phyloP scores from a whole-genome alignment of 2,797 vertebrate species.

The Hydrophis major region DNA sequence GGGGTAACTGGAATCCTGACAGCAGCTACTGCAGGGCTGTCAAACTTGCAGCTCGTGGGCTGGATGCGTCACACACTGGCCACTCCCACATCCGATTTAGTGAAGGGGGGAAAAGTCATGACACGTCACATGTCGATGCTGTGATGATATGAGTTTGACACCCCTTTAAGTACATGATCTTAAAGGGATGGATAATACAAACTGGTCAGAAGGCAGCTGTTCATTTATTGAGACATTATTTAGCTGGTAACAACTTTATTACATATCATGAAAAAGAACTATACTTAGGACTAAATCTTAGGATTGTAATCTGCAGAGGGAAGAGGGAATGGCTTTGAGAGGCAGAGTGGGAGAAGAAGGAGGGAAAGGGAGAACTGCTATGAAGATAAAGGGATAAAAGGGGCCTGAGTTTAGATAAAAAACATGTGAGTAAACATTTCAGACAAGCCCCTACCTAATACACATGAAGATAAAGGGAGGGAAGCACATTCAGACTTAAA shows the following conservation, averaged over 20 bases:
- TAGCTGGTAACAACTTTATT: background rate
- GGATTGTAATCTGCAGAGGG: background rate
- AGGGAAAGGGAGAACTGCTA: background rate
- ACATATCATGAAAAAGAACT: background rate
- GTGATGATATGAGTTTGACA: too few relatives aligned
- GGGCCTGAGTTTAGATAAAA: background rate
- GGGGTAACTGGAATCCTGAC: too few relatives aligned
- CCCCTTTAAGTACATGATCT: background rate
- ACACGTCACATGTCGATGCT: too few relatives aligned
- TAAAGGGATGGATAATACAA: background rate
- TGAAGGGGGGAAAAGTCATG: too few relatives aligned
- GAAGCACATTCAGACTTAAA: background rate
- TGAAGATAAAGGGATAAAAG: background rate
- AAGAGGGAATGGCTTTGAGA: background rate
- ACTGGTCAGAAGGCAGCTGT: background rate
- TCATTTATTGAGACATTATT: background rate
- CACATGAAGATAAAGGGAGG: background rate
- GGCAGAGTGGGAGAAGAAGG: background rate
- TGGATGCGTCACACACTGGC: too few relatives aligned
- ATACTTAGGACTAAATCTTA: background rate
- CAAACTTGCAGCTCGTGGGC: too few relatives aligned
- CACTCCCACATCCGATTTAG: too few relatives aligned
- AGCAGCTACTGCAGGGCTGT: too few relatives aligned
- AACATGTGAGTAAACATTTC: background rate
- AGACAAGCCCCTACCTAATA: background rate